Evolutionary conservation across 2,113 vertebrate species (phyloP).

Genomic region (Nibea albiflora): DNA sequence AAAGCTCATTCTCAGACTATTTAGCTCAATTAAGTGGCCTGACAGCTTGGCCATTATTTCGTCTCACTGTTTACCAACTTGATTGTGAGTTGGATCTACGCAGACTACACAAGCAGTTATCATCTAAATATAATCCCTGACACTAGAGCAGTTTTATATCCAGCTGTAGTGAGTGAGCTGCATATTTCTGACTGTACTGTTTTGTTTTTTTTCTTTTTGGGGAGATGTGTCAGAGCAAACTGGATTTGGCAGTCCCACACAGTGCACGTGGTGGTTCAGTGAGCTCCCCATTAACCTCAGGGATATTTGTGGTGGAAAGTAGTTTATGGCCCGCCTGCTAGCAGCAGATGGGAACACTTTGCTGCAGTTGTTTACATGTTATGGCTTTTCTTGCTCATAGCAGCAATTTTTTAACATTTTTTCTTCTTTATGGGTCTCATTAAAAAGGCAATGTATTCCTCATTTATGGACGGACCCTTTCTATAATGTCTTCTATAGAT

Average conservation of each 20-base stretch:
- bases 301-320: conserved; percentile 75
- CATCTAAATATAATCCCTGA: conserved; percentile 35
- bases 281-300: conserved; percentile 75
- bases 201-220: conserved; percentile 1
- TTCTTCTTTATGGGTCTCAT: conserved; percentile 58
- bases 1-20: conserved; percentile 5
- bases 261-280: conserved; percentile 52
- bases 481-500: conserved; percentile 42
- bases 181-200: conserved; percentile 49
- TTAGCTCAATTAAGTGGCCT: conserved; percentile 23
- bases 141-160: conserved; percentile 14
- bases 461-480: conserved; percentile 54
- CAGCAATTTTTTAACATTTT: conserved; percentile 60
- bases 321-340: conserved; percentile 69
- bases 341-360: conserved; percentile 83
- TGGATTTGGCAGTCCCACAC: conserved; percentile 61
- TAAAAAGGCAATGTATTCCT: conserved; percentile 60
- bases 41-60: conserved; percentile 33
- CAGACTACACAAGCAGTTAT: conserved; percentile 10
- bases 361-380: conserved; percentile 78
- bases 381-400: conserved; percentile 72
- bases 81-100: conserved; percentile 18
- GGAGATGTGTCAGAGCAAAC: conserved; percentile 60
- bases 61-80: conserved; percentile 36
- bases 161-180: conserved; percentile 24